Evolutionary conservation across 2,797 vertebrate species (phyloP), one percentile per base, ranked within the genome.

Genomic region (Eurystomus glaucurus): DNA sequence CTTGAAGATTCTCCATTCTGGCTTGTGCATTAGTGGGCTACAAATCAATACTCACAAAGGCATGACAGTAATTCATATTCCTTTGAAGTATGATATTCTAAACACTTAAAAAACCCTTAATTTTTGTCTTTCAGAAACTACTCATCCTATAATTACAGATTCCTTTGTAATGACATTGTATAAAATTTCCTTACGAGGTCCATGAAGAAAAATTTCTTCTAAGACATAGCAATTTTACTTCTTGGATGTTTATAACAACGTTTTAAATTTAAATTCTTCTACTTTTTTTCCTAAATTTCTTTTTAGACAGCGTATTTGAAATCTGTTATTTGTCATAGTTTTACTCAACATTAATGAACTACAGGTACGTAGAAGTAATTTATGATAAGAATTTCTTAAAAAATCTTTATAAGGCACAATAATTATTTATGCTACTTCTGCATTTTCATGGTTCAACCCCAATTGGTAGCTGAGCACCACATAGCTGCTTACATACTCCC

Each of bases 401-500:
- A 84, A 84, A 11, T 6, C 3, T 7, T 41, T 46, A 14, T 35
- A 23, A 54, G 15, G 2, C 6, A 28, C 9, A 65, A 21, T 16
- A 55, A 83, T n/a, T 10, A 18, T 10, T 58, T 76, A 31, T 6
- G 5, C 3, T n/a, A 2, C 26, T 28, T 69, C 54, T 52, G 1
- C 10, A 35, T 37, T 26, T 55, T 50, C 28, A 26, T n/a, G 2
- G 5, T 51, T 74, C 46, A 85, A 33, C 16, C 4, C 5, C 3
- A 3, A 8, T 5, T 39, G 8, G 15, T 1, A 50, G 22, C 52
- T 16, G 31, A 52, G 22, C 8, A 41, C 7, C 60, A 22, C 21
- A 14, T 2, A 37, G 10, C 6, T 10, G 1, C 17, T 61, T 4
- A 1, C 6, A 46, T 11, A 6, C 10, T n/a, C 3, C 21, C 10